Percentiles rank a stretch among this genome's conserved stretches.
phyloP scores from a whole-genome alignment of 2,797 vertebrate species.

The Phyllotis vaccarum region DNA sequence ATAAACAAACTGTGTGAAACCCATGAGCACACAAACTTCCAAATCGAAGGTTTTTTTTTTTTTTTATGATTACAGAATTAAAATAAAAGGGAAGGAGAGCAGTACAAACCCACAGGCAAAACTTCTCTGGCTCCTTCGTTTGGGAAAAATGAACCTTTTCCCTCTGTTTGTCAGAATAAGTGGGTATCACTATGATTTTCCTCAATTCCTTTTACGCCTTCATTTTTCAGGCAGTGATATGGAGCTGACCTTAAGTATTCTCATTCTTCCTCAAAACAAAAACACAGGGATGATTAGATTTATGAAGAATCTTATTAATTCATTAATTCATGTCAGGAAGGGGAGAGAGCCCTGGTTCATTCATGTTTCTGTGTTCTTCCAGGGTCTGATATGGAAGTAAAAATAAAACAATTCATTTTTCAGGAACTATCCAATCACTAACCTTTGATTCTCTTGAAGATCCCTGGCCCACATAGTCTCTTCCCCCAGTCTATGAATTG shows the following conservation, averaged over 20 bases:
- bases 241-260: background rate
- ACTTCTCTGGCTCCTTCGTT: background rate
- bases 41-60: background rate
- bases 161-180: background rate
- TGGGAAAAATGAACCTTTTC: background rate
- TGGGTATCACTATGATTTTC: background rate
- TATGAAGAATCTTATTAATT: background rate
- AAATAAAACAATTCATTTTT: constrained; percentile 51
- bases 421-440: constrained; percentile 1
- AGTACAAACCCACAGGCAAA: background rate
- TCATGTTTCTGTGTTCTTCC: background rate
- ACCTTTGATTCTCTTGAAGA: background rate
- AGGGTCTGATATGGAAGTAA: background rate
- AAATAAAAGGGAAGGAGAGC: fast-evolving
- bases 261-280: background rate
- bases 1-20: background rate
- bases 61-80: background rate
- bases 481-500: background rate
- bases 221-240: background rate
- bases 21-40: background rate
- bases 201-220: background rate
- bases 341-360: background rate
- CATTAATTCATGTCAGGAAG: background rate
- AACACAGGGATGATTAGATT: background rate
- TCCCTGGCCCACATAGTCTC: background rate